Conservation (phyloP, 1,140 invertebrate genomes). For the Aphidius ervi region DNA sequence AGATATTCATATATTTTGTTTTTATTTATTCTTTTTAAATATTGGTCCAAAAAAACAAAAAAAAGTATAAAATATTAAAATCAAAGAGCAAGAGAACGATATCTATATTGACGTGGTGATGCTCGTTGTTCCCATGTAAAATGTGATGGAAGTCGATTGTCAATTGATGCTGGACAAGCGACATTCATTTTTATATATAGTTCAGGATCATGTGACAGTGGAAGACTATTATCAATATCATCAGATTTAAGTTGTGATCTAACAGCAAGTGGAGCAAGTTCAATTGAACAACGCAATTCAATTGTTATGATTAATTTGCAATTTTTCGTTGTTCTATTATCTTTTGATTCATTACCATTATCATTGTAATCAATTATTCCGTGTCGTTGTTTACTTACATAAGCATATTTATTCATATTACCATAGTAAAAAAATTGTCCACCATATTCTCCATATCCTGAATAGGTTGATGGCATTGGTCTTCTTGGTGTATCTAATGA, state of each 20-base stretch:
- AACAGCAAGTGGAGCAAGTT: constrained; percentile 41
- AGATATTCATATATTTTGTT: not conserved
- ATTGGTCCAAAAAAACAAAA: constrained; percentile 3
- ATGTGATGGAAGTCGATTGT: constrained; percentile 39
- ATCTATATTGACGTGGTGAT: constrained; percentile 16
- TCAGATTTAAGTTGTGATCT: constrained; percentile 33
- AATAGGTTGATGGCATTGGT: constrained; percentile 41
- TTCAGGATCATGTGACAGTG: constrained; percentile 28
- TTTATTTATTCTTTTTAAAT: not conserved
- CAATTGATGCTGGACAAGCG: constrained; percentile 36
- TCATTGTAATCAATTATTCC: constrained; percentile 20
- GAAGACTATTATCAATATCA: constrained; percentile 29
- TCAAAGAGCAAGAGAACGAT: constrained; percentile 16
- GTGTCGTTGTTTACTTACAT: constrained; percentile 32
- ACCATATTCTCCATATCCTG: constrained; percentile 47
- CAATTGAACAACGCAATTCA: constrained; percentile 43
- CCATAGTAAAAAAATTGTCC: constrained; percentile 48
- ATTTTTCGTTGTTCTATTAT: constrained; percentile 22
- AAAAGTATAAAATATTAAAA: constrained; percentile 9
- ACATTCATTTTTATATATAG: constrained; percentile 38
- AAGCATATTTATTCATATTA: constrained; percentile 48
- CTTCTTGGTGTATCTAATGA: constrained; percentile 19
- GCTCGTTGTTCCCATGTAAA: constrained; percentile 40
- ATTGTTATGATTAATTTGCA: constrained; percentile 38
- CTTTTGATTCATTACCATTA: constrained; percentile 19